Conservation (phyloP, 2,888 invertebrate species). For the Catocala nupta region DNA sequence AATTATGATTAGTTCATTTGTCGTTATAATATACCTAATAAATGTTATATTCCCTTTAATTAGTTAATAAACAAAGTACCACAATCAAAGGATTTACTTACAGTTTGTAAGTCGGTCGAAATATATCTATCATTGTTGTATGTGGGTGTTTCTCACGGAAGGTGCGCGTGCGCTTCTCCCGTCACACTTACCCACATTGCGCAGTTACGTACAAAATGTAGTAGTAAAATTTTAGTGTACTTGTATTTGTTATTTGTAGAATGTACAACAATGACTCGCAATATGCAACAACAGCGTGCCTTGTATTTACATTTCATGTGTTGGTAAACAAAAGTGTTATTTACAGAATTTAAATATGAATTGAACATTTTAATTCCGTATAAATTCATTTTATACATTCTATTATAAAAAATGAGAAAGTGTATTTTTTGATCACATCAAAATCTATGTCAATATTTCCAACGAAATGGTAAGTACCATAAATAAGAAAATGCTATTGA, state of each 20-base stretch:
- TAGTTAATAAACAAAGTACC: background rate
- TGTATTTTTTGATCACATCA: no score
- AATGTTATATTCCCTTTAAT: background rate
- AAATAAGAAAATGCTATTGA: no score
- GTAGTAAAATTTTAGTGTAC: conserved; percentile 48
- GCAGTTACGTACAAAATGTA: conserved; percentile 53
- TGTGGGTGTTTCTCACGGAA: conserved; percentile 75
- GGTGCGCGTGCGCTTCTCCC: conserved; percentile 52
- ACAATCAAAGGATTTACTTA: conserved; percentile 38
- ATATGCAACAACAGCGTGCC: background rate
- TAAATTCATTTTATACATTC: no score
- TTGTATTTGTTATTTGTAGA: conserved; percentile 47
- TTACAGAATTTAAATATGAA: no score
- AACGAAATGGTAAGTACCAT: no score
- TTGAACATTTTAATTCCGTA: no score
- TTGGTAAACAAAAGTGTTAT: no score
- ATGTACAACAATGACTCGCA: conserved; percentile 31
- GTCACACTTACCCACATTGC: conserved; percentile 76
- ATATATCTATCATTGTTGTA: conserved; percentile 66
- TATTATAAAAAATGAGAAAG: no score
- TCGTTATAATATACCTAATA: no score
- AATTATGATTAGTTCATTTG: no score
- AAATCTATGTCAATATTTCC: no score
- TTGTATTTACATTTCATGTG: no score
- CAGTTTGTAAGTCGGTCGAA: conserved; percentile 50